Base-by-base conservation (phyloP, 2,888 invertebrate species). In the Eupithecia dodoneata region DNA sequence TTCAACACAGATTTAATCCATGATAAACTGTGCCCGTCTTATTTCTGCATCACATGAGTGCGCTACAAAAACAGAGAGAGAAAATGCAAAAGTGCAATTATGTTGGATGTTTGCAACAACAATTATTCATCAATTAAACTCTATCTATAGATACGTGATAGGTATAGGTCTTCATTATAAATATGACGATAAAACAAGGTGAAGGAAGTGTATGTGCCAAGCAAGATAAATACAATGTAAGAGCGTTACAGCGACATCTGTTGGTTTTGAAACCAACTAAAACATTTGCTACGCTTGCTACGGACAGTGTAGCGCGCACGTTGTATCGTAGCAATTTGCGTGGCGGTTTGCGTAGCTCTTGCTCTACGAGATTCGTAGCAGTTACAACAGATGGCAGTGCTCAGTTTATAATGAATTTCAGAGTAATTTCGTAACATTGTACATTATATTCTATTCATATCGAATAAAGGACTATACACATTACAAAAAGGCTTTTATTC, bases 171-270 rank as follows among this genome's bases (percentile, higher is more conserved):
- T 13, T 70, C 13, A 30, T 70, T 10, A 18, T 49, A 18, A 49
- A 47, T 30, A 63, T 30, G 63, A 63, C 30, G 63, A 30, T 18
- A 18, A 44, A 15, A 45, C 45, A 44, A 44, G 67, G 67, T 69
- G n/a, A n/a, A 0, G 45, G n/a, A n/a, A 0, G 45, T 47, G 18
- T 47, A 47, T 45, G 18, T 47, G 44, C 15, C n/a, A 69, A 69
- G n/a, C n/a, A 69, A 69, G n/a, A 45, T n/a, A 66, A 42, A 42
- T 42, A 15, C 15, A n/a, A 67, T 13, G 18, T 13, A 49, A 12
- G 7, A 72, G 44, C 52, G 30, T 41, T 42, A 15, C 30, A 47
- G 78, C 66, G 81, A 75, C 80, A 80, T 80, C 81, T 81, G 42
- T 69, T 63, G 71, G n/a, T 15, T 18, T 30, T 71, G 15, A 15